Evolutionary conservation across 2,113 vertebrate species (phyloP).

Genomic region (Propithecus coquereli): DNA sequence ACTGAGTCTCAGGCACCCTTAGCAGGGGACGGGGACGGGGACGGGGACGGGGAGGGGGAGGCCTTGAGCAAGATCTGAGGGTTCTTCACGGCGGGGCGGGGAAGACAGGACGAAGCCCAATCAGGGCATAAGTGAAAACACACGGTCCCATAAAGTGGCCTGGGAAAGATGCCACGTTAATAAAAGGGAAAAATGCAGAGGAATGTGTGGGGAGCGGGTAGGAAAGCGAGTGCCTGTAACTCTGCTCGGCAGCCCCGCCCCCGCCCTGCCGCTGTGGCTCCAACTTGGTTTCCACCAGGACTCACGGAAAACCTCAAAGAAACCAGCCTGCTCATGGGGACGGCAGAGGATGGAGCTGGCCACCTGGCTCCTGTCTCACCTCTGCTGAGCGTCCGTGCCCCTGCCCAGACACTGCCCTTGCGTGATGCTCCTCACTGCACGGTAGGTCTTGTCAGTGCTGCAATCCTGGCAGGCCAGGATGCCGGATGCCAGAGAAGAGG

Average conservation of each 20-base stretch:
- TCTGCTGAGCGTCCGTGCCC: not conserved
- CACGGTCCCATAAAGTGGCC: constrained; percentile 73
- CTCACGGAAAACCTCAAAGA: not conserved
- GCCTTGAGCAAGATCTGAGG: constrained; percentile 48
- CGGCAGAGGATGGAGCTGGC: not conserved
- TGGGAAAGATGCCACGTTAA: constrained; percentile 79
- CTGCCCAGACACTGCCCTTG: not conserved
- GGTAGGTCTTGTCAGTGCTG: not conserved
- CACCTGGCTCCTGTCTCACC: not conserved
- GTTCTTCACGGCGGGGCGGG: not conserved
- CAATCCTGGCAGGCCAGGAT: not conserved
- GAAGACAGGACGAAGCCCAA: constrained; percentile 57
- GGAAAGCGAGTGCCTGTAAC: constrained; percentile 73
- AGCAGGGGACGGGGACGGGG: not conserved
- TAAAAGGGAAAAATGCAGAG: constrained; percentile 80
- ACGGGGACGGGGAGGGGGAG: not conserved
- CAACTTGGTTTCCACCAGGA: constrained; percentile 52
- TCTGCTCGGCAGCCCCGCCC: not conserved
- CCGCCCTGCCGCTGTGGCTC: not conserved
- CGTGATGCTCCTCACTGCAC: too few relatives aligned
- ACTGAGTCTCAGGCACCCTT: not conserved
- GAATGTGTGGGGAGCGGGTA: constrained; percentile 75
- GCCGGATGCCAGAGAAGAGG: not conserved
- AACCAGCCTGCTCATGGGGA: not conserved
- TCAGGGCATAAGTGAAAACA: constrained; percentile 75